Evolutionary conservation across 2,797 vertebrate genomes (phyloP).

Genomic region (Pteropus rufus): DNA sequence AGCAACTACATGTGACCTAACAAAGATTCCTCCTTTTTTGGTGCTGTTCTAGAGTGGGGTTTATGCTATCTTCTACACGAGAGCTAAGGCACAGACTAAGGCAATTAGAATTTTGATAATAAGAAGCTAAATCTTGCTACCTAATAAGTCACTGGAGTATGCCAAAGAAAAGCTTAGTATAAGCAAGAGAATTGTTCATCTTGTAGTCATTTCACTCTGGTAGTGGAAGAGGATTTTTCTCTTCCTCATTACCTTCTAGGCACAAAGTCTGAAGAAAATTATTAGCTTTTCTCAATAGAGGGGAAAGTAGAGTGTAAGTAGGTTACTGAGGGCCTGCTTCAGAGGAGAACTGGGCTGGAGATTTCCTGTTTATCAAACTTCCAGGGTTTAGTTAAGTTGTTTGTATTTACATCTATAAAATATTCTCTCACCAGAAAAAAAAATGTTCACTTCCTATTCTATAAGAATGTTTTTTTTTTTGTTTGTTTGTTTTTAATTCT

Average conservation of each 20-base stretch:
- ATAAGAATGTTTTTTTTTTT: neutral
- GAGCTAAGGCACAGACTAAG: neutral
- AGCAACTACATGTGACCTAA: neutral
- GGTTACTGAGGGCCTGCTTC: neutral
- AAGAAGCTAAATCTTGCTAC: neutral
- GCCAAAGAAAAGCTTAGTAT: neutral
- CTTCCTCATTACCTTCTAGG: neutral
- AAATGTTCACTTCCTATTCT: neutral
- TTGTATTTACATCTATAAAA: neutral
- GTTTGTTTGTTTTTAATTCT: neutral
- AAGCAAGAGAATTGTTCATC: neutral
- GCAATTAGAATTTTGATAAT: neutral
- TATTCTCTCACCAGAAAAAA: neutral
- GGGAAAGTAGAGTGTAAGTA: rapidly evolving
- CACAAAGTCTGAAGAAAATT: neutral
- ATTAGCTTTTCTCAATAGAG: neutral
- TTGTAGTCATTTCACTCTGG: neutral
- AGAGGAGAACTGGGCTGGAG: neutral
- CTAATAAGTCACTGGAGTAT: neutral
- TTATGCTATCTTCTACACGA: neutral
- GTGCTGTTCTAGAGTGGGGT: neutral
- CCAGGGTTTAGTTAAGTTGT: neutral
- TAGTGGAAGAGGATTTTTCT: neutral
- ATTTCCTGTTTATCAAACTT: neutral
- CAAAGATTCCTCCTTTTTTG: neutral